A percentile compares a stretch with the other conserved stretches of the same genome.
Conservation (phyloP, 2,113 vertebrate genomes). For the Chionodraco myersi region DNA sequence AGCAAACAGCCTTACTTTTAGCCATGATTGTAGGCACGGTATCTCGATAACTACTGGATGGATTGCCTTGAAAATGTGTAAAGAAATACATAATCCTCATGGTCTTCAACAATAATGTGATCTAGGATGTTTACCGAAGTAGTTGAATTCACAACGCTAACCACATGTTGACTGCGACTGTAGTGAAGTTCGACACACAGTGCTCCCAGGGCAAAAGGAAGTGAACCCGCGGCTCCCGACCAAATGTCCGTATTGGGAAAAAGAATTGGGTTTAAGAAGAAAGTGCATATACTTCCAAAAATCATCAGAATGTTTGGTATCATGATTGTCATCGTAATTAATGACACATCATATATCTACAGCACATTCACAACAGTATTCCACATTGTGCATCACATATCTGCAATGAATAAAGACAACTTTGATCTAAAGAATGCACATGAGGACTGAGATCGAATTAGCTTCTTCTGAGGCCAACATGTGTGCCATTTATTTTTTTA, state of each 20-base stretch:
- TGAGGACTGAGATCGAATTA: not conserved
- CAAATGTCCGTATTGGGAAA: no score
- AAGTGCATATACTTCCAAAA: not conserved
- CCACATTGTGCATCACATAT: conserved; percentile 21
- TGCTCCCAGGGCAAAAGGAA: no score
- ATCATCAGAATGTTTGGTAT: not conserved
- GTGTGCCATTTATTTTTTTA: not conserved
- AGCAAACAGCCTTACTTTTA: not conserved
- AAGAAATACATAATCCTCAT: not conserved
- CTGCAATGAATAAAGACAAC: not conserved
- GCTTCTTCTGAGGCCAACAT: not conserved
- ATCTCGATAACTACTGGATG: not conserved
- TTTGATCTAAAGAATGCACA: not conserved
- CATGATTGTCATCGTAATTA: not conserved
- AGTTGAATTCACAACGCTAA: no score
- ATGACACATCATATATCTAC: conserved; percentile 1
- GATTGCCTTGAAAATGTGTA: not conserved
- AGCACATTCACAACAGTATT: not conserved
- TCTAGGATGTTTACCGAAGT: no score
- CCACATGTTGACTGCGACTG: no score
- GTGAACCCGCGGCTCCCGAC: no score
- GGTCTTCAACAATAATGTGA: not conserved
- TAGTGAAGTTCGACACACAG: no score
- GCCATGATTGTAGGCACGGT: not conserved
- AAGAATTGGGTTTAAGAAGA: no score